phyloP scores from a whole-genome alignment of 2,113 vertebrate genomes.

The Vombatus ursinus region DNA sequence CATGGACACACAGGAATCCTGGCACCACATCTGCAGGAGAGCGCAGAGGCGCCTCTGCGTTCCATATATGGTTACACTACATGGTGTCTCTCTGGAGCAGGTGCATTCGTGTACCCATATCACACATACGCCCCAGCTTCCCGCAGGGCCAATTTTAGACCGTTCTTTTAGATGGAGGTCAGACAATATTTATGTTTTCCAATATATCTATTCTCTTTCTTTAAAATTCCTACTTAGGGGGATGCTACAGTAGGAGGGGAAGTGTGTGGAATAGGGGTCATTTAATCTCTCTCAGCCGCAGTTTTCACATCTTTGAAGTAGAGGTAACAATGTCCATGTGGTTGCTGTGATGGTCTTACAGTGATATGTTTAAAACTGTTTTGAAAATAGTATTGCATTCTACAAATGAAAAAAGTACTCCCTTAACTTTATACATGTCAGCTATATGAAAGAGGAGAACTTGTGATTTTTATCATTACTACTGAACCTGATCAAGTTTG shows the following conservation, averaged over 20 bases:
- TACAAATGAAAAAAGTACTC: background rate
- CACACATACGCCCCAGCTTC: background rate
- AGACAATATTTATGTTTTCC: background rate
- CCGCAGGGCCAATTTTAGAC: background rate
- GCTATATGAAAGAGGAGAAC: background rate
- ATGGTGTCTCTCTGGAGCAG: accelerated
- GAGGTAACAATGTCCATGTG: background rate
- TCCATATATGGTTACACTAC: background rate
- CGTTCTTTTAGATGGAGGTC: background rate
- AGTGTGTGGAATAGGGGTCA: background rate
- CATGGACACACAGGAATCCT: background rate
- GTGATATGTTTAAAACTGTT: background rate
- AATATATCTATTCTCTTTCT: background rate
- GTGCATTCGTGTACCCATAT: accelerated
- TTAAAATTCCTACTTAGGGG: background rate
- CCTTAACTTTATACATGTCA: background rate
- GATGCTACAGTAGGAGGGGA: background rate
- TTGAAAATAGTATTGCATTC: background rate
- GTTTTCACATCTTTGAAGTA: background rate
- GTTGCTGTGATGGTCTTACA: background rate
- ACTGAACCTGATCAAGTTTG: background rate
- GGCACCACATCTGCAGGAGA: background rate
- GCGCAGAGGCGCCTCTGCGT: no score
- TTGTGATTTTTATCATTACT: background rate
- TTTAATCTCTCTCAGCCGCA: background rate